Conservation (phyloP, 1,140 invertebrate species). For the Geopemphigus sp. region DNA sequence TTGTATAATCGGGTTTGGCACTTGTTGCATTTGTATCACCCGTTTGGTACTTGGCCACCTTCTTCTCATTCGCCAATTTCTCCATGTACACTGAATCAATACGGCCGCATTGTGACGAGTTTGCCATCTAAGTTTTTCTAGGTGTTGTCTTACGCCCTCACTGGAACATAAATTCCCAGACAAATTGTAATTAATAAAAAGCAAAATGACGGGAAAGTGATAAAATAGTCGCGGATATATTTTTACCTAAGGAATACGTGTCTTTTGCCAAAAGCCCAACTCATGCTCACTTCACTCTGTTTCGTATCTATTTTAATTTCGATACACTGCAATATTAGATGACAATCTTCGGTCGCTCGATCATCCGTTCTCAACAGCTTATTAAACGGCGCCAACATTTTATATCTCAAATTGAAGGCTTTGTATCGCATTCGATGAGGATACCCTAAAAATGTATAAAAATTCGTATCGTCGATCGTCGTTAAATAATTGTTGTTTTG, state of each 20-base stretch:
- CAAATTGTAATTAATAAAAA: neutral
- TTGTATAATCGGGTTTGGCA: constrained; percentile 38
- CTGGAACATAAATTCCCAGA: constrained; percentile 58
- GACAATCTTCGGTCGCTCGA: constrained; percentile 76
- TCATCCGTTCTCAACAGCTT: constrained; percentile 74
- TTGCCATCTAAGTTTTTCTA: constrained; percentile 70
- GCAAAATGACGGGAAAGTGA: neutral
- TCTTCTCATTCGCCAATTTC: constrained; percentile 71
- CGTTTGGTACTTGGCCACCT: constrained; percentile 66
- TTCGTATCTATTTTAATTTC: constrained; percentile 56
- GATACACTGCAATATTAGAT: constrained; percentile 69
- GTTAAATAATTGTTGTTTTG: neutral
- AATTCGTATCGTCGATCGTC: neutral
- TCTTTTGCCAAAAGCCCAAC: constrained; percentile 87
- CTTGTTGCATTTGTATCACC: constrained; percentile 52
- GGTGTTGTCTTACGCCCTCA: constrained; percentile 84
- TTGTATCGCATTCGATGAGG: constrained; percentile 93
- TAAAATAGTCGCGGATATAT: neutral
- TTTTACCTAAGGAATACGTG: constrained; percentile 78
- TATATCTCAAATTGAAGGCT: constrained; percentile 85
- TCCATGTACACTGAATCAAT: constrained; percentile 76
- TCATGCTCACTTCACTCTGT: constrained; percentile 61
- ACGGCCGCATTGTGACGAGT: constrained; percentile 73
- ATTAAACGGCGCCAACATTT: constrained; percentile 75
- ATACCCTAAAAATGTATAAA: constrained; percentile 62